Base-by-base conservation (phyloP, 2,113 vertebrate genomes). In the Crotalus helleri region DNA sequence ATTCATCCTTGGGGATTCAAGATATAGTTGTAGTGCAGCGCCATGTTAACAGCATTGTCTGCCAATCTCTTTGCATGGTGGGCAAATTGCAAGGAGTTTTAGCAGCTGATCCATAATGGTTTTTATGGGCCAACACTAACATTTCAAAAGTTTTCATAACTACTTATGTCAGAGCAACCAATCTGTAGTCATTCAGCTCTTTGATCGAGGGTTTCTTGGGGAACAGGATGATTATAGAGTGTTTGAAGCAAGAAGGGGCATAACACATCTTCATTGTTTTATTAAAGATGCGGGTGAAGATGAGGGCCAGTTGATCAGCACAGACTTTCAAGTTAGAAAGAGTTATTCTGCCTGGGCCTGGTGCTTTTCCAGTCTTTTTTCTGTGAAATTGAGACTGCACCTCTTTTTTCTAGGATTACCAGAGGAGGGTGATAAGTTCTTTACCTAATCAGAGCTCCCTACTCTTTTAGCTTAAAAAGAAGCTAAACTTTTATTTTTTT, bases 401-500 rank as follows among this genome's bases (percentile, higher is more conserved):
- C 64, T 33, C 29, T 69, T 69, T 51, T 69, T 69, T 4, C 29
- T 69, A 69, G 64, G 64, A 69, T 69, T n/a, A 69, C 64, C 4
- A 17, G 29, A 69, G 29, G 12, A 69, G 29, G 11, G 29, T 69
- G 46, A 57, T 24, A 39, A 54, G 51, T 17, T 54, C 90, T 93
- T 89, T 54, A 86, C 87, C 90, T 92, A 93, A 21, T 92, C 85
- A 61, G 94, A 94, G 6, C 51, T 21, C 90, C 26, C 93, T 95
- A 85, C 33, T 19, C 11, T 59, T 55, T 93, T 94, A 61, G 95
- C 26, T 93, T 93, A 95, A 93, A 94, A 91, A 39, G 90, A 93
- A 61, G 94, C 26, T 93, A 93, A 95, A 93, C 94, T 93, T 93
- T 88, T 64, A 92, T 61, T 95, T 93, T 87, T 95, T 44, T 95